These are phyloP conservation scores for Hirundichthys speculiger DNA, from an alignment of 2,113 vertebrate genomes.

Conservation along the genomic window DNA sequence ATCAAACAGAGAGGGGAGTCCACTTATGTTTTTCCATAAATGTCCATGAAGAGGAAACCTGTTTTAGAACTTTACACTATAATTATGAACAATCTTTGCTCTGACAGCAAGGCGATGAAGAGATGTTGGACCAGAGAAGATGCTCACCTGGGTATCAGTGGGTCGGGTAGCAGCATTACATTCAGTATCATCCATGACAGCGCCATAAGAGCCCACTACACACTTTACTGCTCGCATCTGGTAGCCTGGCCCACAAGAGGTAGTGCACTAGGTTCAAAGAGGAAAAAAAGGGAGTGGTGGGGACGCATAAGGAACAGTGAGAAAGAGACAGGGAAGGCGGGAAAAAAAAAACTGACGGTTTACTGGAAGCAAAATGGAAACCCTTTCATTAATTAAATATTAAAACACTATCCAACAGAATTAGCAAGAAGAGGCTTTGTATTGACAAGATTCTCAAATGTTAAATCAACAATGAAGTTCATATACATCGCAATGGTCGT, in stretches of 20 bases:
- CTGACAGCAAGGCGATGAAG: background rate
- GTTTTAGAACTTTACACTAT: conserved; percentile 3
- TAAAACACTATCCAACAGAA: background rate
- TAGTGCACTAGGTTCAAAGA: conserved; percentile 87
- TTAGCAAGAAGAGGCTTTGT: background rate
- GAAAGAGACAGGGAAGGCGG: conserved; percentile 16
- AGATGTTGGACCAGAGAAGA: background rate
- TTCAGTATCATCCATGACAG: conserved; percentile 90
- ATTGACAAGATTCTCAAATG: background rate
- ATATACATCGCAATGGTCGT: conserved; percentile 37
- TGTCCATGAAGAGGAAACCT: conserved; percentile 10
- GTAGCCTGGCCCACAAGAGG: conserved; percentile 94
- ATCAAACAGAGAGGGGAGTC: too few relatives aligned
- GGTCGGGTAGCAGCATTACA: conserved; percentile 94
- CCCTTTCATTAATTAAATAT: conserved; percentile 18
- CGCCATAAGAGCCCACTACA: conserved; percentile 87
- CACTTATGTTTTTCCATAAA: background rate
- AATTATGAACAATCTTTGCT: background rate
- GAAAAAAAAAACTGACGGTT: conserved; percentile 26
- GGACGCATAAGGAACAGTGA: conserved; percentile 44
- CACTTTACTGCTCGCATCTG: conserved; percentile 96
- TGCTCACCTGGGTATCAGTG: conserved; percentile 90
- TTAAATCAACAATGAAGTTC: conserved; percentile 30
- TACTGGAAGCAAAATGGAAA: conserved; percentile 23
- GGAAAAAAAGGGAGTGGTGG: conserved; percentile 18